Percentiles rank a stretch among this genome's conserved stretches.
Evolutionary conservation across 2,797 vertebrate genomes (phyloP).

Genomic region (Oophaga sylvatica): DNA sequence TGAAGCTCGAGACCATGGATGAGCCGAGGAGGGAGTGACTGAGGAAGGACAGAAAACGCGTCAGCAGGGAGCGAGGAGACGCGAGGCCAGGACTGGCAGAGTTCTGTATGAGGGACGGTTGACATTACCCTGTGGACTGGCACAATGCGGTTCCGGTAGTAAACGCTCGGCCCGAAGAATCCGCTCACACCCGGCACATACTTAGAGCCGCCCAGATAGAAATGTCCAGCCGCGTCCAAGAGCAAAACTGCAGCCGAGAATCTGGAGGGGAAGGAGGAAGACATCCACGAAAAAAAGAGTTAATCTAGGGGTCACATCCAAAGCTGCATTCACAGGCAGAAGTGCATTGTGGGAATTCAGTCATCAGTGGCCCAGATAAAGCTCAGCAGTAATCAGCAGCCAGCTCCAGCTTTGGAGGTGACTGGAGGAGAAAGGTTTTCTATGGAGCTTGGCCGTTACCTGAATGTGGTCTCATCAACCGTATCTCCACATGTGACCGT

Average conservation of each 20-base stretch:
- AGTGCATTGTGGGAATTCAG: background rate
- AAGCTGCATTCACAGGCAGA: background rate
- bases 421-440: background rate
- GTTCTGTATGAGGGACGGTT: background rate
- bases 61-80: background rate
- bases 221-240: constrained; percentile 78
- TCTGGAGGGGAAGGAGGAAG: constrained; percentile 63
- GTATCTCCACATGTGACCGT: constrained; percentile 68
- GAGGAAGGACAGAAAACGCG: constrained; percentile 43
- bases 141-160: constrained; percentile 70
- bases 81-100: too few relatives aligned
- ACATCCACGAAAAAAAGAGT: background rate
- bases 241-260: constrained; percentile 65
- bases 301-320: background rate
- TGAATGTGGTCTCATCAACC: constrained; percentile 60
- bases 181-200: constrained; percentile 73
- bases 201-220: constrained; percentile 78
- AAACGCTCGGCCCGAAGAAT: constrained; percentile 76
- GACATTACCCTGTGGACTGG: constrained; percentile 67
- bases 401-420: background rate
- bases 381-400: background rate
- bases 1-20: constrained; percentile 70
- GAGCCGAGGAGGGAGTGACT: constrained; percentile 68
- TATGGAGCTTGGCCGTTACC: constrained; percentile 67
- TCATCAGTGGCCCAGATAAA: background rate